Evolutionary conservation across 2,888 invertebrate genomes (phyloP), one percentile per base, ranked within the genome.

Genomic region (Hirtodrosophila cameraria): DNA sequence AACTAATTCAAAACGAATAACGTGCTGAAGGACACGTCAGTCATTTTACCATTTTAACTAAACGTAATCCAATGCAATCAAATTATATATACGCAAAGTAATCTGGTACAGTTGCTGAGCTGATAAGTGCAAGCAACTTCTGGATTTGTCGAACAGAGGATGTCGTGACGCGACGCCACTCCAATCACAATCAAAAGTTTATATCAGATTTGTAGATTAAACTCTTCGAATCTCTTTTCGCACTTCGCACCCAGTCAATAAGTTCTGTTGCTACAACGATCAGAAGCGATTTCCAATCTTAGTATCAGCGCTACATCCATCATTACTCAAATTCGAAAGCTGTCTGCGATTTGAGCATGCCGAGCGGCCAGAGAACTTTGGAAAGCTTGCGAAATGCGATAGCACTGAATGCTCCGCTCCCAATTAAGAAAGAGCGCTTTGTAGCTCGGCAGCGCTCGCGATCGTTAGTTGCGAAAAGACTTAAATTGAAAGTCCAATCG

Each of bases 61-160:
- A 49, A 49, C 16, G 53, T n/a, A 7, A 9, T 16, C 31, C 2
- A 25, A 8, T 39, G 23, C 49, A 35, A 16, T 49, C 27, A 30
- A 41, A 50, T 48, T 30, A 13, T 38, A 11, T 42, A 38, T 46
- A 38, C 25, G 23, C 9, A 18, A 4, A 25, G 15, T 23, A 55
- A 42, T 53, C 35, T 38, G n/a, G n/a, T n/a, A n/a, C 39, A 46
- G 31, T 45, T 54, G 45, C 5, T 41, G 0, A 6, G 13, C 15
- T 33, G 57, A 46, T 45, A 49, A 41, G 49, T 35, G 42, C 13
- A 33, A 8, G 42, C 13, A 33, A 8, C 30, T 38, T 42, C 27
- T 45, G 38, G 31, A 52, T 54, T 48, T 41, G 28, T 92, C 93
- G 85, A 91, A 93, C 23, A 91, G 94, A 85, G 95, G 31, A 46